Evolutionary conservation across 2,113 vertebrate species (phyloP).

Genomic region (Theristicus caerulescens): DNA sequence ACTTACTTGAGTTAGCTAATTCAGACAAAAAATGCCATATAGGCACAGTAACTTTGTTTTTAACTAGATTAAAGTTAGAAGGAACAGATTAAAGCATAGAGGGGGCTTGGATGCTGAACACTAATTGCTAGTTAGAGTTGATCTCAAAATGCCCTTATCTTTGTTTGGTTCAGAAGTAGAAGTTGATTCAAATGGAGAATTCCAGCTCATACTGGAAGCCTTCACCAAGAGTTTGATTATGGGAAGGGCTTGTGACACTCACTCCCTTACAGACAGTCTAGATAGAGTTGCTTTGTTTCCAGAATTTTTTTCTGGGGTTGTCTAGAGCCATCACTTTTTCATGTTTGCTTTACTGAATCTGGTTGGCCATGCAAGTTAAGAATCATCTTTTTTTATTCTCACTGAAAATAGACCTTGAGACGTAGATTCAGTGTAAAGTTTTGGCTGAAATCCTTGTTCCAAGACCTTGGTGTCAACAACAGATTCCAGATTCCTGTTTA

Average conservation of each 20-base stretch:
- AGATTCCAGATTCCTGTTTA: slow-evolving; percentile 49
- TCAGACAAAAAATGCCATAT: neutral
- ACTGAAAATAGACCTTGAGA: neutral
- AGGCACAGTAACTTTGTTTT: neutral
- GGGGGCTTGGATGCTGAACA: neutral
- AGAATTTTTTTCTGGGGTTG: neutral
- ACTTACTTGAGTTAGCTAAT: neutral
- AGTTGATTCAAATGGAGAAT: neutral
- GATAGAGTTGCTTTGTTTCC: neutral
- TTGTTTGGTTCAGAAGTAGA: neutral
- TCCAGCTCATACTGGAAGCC: neutral
- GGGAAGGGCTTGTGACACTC: neutral
- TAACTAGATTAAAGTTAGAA: slow-evolving; percentile 23
- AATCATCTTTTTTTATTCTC: neutral
- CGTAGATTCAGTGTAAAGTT: neutral
- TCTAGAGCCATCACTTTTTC: neutral
- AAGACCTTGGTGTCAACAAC: slow-evolving; percentile 21
- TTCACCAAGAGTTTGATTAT: neutral
- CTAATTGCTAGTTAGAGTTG: neutral
- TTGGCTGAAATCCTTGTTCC: slow-evolving; percentile 15
- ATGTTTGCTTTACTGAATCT: neutral
- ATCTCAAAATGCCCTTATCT: neutral
- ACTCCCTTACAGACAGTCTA: neutral
- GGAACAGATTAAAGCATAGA: neutral
- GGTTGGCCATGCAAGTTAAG: neutral